These are phyloP conservation scores for Sparus aurata DNA, from an alignment of 2,797 vertebrate species.

Conservation along the genomic window DNA sequence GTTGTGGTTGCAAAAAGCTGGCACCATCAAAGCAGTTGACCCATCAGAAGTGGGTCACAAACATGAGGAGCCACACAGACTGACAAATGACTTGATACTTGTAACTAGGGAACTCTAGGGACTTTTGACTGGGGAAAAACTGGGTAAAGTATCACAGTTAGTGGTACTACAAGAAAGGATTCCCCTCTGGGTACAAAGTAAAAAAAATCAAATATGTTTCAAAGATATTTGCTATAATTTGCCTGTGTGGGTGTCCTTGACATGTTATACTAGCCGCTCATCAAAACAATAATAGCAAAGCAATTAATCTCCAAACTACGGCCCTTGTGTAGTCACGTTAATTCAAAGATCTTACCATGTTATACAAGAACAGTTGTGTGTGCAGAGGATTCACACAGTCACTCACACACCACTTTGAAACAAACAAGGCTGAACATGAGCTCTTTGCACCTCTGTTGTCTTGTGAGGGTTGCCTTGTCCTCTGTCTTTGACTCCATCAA, in stretches of 20 bases:
- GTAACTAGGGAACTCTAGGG: not conserved
- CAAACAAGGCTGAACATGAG: constrained; percentile 41
- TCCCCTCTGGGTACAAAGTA: not conserved
- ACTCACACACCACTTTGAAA: constrained; percentile 33
- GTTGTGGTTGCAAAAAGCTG: no score
- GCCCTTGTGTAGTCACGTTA: not conserved
- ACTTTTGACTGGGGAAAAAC: not conserved
- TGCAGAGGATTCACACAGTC: constrained; percentile 5
- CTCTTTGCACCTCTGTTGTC: constrained; percentile 51
- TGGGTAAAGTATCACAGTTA: not conserved
- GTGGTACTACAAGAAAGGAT: not conserved
- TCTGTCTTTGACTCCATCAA: constrained; percentile 69
- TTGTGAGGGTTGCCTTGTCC: constrained; percentile 55
- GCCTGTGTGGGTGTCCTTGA: not conserved
- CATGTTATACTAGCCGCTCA: not conserved
- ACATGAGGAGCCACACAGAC: not conserved
- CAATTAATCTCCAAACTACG: not conserved
- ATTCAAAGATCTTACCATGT: not conserved
- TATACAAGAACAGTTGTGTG: not conserved
- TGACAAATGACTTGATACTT: not conserved
- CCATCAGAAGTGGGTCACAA: constrained; percentile 6
- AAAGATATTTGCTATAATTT: not conserved
- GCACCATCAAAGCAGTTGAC: not conserved
- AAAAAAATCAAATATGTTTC: not conserved
- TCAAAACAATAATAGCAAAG: not conserved